Evolutionary conservation across 2,113 vertebrate genomes (phyloP), one percentile per base, ranked within the genome.

Genomic region (Caranx ignobilis): DNA sequence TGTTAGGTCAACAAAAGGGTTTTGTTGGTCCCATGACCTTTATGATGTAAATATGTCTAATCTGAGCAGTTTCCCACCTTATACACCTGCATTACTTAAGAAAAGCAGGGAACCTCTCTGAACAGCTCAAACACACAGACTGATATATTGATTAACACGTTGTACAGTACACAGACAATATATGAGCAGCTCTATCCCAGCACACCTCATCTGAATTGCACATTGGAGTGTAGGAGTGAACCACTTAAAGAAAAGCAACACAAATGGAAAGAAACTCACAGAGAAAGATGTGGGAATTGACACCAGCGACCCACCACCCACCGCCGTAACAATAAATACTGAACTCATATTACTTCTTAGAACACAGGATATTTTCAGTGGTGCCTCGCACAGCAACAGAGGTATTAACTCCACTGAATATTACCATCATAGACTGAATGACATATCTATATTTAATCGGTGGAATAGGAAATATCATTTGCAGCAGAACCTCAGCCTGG

Each of bases 381-480:
- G 5, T 21, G 48, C 43, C 19, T 10, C 2, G 66, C 9, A 35
- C 6, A n/a, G 5, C 18, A 50, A 18, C 9, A 19, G 18, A 50
- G 9, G 19, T 50, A 50, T 50, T n/a, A 50, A 50, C 48, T 50
- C 54, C 18, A 19, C 21, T 57, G 18, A 54, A 41, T 45, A 41
- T 45, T 15, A 19, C 34, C 41, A 12, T 65, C 45, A 31, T 3
- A 34, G n/a, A 37, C 34, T 74, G 41, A 56, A 9, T 57, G 63
- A 50, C 56, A 47, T 9, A 26, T 45, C 19, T 62, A 50, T 78
- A 34, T 83, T 78, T 11, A 64, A 31, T 18, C 26, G 10, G n/a
- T 50, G 15, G 35, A 57, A 79, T 0, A 50, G 26, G 70, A 76
- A 70, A 71, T 43, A 32, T 48, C 7, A 76, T 66, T 59, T 50